A percentile compares a stretch with the other conserved stretches of the same genome.
Evolutionary conservation across 2,888 invertebrate species (phyloP).

Genomic region (Andricus quercusramuli): DNA sequence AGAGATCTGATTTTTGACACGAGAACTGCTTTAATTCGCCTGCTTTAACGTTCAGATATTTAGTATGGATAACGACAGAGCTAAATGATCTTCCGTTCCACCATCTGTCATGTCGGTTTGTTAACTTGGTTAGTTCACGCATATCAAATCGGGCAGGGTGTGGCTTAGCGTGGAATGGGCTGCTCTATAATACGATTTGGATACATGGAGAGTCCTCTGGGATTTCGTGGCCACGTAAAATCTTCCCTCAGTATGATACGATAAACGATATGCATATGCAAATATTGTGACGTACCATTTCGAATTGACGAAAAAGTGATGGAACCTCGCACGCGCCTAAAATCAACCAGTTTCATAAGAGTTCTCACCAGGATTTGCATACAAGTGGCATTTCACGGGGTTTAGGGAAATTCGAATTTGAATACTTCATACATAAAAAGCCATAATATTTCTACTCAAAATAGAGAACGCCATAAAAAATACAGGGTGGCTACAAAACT

Average conservation of each 20-base stretch:
- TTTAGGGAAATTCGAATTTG: not conserved
- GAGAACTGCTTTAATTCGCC: not conserved
- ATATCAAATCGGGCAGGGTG: slow-evolving; percentile 75
- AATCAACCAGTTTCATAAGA: slow-evolving; percentile 8
- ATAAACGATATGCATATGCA: slow-evolving; percentile 78
- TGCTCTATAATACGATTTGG: slow-evolving; percentile 76
- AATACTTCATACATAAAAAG: not conserved
- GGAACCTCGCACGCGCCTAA: slow-evolving; percentile 3
- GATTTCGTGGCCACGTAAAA: slow-evolving; percentile 62
- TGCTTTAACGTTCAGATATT: not conserved
- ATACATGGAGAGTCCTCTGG: slow-evolving; percentile 75
- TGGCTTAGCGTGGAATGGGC: slow-evolving; percentile 69
- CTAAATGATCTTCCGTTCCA: slow-evolving; percentile 63
- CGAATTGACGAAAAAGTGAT: slow-evolving; percentile 62
- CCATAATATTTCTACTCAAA: not conserved
- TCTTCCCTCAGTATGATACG: slow-evolving; percentile 68
- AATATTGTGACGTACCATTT: slow-evolving; percentile 74
- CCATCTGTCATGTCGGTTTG: slow-evolving; percentile 77
- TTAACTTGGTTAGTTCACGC: slow-evolving; percentile 76
- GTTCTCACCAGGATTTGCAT: slow-evolving; percentile 39
- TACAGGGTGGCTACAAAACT: too few relatives aligned
- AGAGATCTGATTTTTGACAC: too few relatives aligned
- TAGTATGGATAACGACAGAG: slow-evolving; percentile 16
- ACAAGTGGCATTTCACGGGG: not conserved
- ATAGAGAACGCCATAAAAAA: too few relatives aligned